Base-by-base conservation (phyloP, 1,140 invertebrate genomes). In the Diachasmimorpha longicaudata region DNA sequence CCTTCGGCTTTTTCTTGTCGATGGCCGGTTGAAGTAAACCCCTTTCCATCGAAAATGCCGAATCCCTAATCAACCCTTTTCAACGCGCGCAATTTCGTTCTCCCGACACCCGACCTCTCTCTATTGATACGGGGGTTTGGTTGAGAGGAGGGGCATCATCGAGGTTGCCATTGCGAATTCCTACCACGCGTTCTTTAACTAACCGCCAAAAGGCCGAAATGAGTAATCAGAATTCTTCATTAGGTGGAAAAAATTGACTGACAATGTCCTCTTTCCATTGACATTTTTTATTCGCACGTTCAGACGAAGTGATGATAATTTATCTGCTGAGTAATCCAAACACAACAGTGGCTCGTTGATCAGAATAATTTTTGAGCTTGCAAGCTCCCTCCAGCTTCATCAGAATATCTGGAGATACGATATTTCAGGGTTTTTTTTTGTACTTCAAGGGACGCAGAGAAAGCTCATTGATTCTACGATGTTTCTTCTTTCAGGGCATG, bases 11-110 rank as follows among this genome's bases (percentile, higher is more conserved):
- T 63, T 67, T 42, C 67, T 52, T 19, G 37, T n/a, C n/a, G 8
- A 44, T 42, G 31, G 44, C 19, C 19, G 37, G 31, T 19, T 23
- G 48, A 67, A 74, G 48, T 31, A 74, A 39, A 63, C n/a, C 37
- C 31, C 52, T 55, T 69, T 70, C 21, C 70, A 25, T 52, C 70
- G 39, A 55, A 31, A 55, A 36, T 67, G 80, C 81, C 82, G 85
- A 85, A 85, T 85, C 86, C 85, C 85, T 87, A 89, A 88, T 89
- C 87, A 89, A 89, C 87, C 88, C 88, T 88, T 88, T 89, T 89
- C 88, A 89, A 84, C 86, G 84, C 82, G 83, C 82, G 84, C 85
- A 87, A 87, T 86, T 88, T 86, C 82, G 83, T 78, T 79, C 80
- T 55, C 16, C 42, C 11, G 55, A 37, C 37, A 74, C 19, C 72